Evolutionary conservation across 1,140 invertebrate species (phyloP).

Genomic region (Venustaconcha ellipsiformis): DNA sequence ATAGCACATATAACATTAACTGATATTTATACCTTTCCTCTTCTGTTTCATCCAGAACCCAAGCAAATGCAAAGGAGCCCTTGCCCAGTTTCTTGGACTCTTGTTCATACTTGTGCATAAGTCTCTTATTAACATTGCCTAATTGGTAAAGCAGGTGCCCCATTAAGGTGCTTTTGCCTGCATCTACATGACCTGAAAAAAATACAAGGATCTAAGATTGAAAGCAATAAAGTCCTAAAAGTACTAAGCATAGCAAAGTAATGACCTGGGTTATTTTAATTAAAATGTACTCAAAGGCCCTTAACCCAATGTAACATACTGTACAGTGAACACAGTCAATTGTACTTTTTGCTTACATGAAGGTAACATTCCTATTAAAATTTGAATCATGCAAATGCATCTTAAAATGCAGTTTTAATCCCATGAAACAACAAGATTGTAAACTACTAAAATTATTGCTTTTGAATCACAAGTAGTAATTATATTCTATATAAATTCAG

Average conservation of each 20-base stretch:
- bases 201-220: not conserved
- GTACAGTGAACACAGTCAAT: too few relatives aligned
- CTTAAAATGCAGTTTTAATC: too few relatives aligned
- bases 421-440: too few relatives aligned
- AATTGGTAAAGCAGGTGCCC: constrained; percentile 90
- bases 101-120: constrained; percentile 98
- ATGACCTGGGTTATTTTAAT: not conserved
- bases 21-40: constrained; percentile 83
- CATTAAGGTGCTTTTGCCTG: constrained; percentile 98
- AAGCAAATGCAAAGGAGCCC: constrained; percentile 98
- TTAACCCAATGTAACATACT: not conserved
- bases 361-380: too few relatives aligned
- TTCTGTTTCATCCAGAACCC: constrained; percentile 99
- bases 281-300: not conserved
- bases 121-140: constrained; percentile 89
- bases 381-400: too few relatives aligned
- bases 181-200: constrained; percentile 93
- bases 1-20: not conserved
- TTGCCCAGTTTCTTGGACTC: constrained; percentile 98
- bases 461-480: too few relatives aligned
- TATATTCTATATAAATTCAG: too few relatives aligned
- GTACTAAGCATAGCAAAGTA: too few relatives aligned
- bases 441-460: too few relatives aligned
- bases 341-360: too few relatives aligned
- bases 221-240: too few relatives aligned